A percentile compares a stretch with the other conserved stretches of the same genome.
phyloP scores from a whole-genome alignment of 2,888 invertebrate species.

The Dryobota labecula region DNA sequence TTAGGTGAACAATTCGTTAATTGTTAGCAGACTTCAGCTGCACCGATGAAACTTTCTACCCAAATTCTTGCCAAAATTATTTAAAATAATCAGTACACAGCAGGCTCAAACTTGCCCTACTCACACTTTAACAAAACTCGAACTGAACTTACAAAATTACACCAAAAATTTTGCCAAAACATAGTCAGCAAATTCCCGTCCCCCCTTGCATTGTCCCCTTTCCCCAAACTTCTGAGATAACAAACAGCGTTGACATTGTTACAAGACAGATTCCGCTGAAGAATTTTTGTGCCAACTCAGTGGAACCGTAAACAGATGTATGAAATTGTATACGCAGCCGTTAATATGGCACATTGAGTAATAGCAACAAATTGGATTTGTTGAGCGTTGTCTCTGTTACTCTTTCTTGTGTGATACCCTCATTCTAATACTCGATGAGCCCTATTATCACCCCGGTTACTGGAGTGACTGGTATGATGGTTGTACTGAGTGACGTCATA shows the following conservation, averaged over 20 bases:
- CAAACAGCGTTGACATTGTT: conserved; percentile 67
- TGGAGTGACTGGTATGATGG: conserved; percentile 16
- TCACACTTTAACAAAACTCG: conserved; percentile 1
- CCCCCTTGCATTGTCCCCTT: conserved; percentile 29
- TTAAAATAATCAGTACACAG: not conserved
- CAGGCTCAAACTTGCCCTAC: not conserved
- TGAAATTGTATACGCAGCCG: not conserved
- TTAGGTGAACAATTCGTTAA: not conserved
- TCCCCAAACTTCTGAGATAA: conserved; percentile 60
- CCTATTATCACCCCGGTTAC: not conserved
- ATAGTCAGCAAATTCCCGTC: conserved; percentile 39
- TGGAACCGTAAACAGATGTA: conserved; percentile 53
- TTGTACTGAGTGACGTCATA: conserved; percentile 27
- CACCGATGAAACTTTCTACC: not conserved
- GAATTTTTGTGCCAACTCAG: conserved; percentile 65
- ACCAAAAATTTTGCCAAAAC: conserved; percentile 27
- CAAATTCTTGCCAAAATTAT: not conserved
- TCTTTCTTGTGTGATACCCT: not conserved
- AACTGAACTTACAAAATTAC: conserved; percentile 16
- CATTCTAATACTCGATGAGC: not conserved
- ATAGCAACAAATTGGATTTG: not conserved
- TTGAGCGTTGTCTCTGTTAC: not conserved
- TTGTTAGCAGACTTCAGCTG: not conserved
- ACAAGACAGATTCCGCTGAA: conserved; percentile 52
- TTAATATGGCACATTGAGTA: not conserved